A percentile compares a stretch with the other conserved stretches of the same genome.
phyloP scores from a whole-genome alignment of 2,113 vertebrate genomes.

The Spermophilus dauricus region DNA sequence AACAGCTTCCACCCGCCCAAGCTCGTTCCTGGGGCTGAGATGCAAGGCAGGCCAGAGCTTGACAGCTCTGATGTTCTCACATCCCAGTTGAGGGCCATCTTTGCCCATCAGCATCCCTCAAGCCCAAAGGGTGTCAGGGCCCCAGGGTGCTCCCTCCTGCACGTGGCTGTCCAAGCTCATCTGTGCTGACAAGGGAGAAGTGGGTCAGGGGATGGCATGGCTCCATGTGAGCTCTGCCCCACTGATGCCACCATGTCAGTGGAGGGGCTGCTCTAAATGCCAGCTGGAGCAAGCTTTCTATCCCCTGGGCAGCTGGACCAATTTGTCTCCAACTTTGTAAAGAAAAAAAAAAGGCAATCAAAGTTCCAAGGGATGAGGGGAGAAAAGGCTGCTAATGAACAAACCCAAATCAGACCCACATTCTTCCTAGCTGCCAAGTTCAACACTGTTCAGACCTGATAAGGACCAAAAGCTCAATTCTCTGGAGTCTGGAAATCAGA shows the following conservation, averaged over 20 bases:
- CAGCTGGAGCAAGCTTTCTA: conserved; percentile 24
- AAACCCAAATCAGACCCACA: not conserved
- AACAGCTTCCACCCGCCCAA: conserved; percentile 30
- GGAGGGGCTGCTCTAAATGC: conserved; percentile 60
- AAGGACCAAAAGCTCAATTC: not conserved
- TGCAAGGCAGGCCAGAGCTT: conserved; percentile 23
- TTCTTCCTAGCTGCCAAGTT: not conserved
- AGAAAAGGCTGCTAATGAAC: conserved; percentile 22
- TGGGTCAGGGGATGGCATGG: conserved; percentile 76
- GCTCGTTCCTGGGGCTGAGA: conserved; percentile 49
- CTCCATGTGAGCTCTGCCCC: conserved; percentile 18
- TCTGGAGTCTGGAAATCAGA: not conserved
- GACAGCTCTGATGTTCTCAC: conserved; percentile 44
- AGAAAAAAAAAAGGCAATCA: conserved; percentile 6
- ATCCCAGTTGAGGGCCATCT: not conserved
- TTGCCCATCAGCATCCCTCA: not conserved
- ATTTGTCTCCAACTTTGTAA: conserved; percentile 30
- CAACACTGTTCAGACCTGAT: not conserved
- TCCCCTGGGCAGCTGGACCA: conserved; percentile 21
- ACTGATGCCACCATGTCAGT: not conserved
- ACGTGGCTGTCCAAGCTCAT: conserved; percentile 67
- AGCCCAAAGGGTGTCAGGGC: not conserved
- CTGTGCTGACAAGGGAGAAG: conserved; percentile 80
- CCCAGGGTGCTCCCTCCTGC: conserved; percentile 50
- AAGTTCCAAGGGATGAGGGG: not conserved